A percentile compares a stretch with the other conserved stretches of the same genome.
phyloP scores from a whole-genome alignment of 2,113 vertebrate genomes.

The Collichthys lucidus region DNA sequence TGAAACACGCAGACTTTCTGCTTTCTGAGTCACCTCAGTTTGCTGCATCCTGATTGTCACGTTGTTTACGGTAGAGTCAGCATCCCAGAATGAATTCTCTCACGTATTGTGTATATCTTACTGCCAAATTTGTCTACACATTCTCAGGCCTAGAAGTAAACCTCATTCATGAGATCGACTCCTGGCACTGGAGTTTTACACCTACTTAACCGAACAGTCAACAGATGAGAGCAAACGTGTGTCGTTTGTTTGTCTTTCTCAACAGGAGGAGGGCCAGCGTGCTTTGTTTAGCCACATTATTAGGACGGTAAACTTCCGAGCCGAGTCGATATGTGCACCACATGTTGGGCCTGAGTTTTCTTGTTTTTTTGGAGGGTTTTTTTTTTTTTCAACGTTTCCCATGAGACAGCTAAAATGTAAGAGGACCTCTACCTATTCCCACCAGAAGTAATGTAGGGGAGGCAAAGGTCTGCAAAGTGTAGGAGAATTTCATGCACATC shows the following conservation, averaged over 20 bases:
- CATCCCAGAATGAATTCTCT: slow-evolving; percentile 32
- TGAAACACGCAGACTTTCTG: slow-evolving; percentile 28
- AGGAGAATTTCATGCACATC: slow-evolving; percentile 71
- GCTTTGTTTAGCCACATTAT: slow-evolving; percentile 69
- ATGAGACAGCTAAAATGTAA: slow-evolving; percentile 73
- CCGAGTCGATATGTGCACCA: slow-evolving; percentile 56
- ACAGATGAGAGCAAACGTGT: slow-evolving; percentile 40
- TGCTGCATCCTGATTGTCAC: neutral
- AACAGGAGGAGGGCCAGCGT: slow-evolving; percentile 40
- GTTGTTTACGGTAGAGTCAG: slow-evolving; percentile 4
- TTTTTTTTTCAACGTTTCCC: slow-evolving; percentile 54
- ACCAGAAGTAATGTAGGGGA: slow-evolving; percentile 60
- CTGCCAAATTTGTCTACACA: slow-evolving; percentile 10
- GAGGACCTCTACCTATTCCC: slow-evolving; percentile 73
- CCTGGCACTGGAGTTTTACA: slow-evolving; percentile 12
- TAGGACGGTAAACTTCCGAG: slow-evolving; percentile 70
- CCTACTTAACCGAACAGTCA: slow-evolving; percentile 34
- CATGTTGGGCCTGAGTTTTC: slow-evolving; percentile 64
- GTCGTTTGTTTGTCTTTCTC: slow-evolving; percentile 54
- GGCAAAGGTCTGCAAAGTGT: slow-evolving; percentile 56
- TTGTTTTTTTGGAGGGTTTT: neutral
- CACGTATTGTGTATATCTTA: slow-evolving; percentile 19
- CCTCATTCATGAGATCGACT: slow-evolving; percentile 20
- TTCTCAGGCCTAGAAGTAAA: slow-evolving; percentile 21
- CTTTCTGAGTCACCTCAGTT: neutral